Conservation (phyloP, 2,113 vertebrate genomes). For the Nyctibius bracteatus region DNA sequence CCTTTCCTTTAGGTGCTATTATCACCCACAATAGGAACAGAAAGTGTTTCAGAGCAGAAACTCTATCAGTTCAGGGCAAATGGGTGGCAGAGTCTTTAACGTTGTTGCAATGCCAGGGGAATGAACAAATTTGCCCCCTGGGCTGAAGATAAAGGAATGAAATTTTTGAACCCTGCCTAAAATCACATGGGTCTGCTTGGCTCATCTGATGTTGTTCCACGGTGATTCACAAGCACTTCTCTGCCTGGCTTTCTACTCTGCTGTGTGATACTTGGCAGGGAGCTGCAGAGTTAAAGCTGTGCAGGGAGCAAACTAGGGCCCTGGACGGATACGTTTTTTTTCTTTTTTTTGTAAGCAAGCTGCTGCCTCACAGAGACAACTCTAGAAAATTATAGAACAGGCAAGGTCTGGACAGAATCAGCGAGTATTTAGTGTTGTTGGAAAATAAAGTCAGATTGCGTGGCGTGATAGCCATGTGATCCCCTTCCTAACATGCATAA, state of each 20-base stretch:
- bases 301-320: neutral
- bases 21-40: neutral
- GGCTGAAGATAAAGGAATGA: constrained; percentile 42
- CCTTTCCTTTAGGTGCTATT: neutral
- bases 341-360: neutral
- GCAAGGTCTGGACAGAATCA: neutral
- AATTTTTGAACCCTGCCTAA: constrained; percentile 43
- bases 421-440: neutral
- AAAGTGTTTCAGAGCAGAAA: neutral
- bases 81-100: neutral
- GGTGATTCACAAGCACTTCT: constrained; percentile 22
- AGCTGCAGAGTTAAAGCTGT: neutral
- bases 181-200: constrained; percentile 39
- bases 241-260: neutral
- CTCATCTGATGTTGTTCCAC: constrained; percentile 11
- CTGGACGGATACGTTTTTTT: neutral
- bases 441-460: neutral
- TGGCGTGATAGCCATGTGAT: neutral
- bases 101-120: constrained; percentile 8
- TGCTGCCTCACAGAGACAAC: neutral
- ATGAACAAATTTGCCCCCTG: constrained; percentile 43
- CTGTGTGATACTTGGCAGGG: constrained; percentile 37
- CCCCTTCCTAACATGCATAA: neutral
- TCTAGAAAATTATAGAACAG: neutral
- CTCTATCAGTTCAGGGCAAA: neutral